Percentiles rank a stretch among this genome's conserved stretches.
Evolutionary conservation across 2,113 vertebrate species (phyloP).

Genomic region (Syrmaticus mikado): DNA sequence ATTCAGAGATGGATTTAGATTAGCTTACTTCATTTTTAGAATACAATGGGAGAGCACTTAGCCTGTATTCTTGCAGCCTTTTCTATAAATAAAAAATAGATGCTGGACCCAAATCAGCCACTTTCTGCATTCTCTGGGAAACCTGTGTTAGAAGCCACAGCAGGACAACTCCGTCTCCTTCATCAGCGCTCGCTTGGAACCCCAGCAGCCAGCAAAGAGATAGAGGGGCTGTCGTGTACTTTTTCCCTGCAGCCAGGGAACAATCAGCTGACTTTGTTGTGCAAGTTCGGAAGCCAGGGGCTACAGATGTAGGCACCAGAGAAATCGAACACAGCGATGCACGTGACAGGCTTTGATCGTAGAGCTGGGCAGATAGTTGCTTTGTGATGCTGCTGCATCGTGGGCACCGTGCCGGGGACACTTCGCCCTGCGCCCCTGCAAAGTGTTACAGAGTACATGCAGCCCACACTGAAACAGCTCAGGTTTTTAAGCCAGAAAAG

Average conservation of each 20-base stretch:
- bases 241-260: background rate
- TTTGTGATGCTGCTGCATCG: background rate
- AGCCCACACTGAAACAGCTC: background rate
- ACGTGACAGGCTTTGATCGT: accelerated
- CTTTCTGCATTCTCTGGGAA: conserved; percentile 12
- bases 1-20: conserved; percentile 58
- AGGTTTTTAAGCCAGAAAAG: background rate
- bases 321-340: background rate
- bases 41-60: conserved; percentile 47
- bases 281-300: background rate
- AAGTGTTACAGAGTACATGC: background rate
- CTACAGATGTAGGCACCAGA: background rate
- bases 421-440: background rate
- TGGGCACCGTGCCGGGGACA: background rate
- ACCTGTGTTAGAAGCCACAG: background rate
- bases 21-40: conserved; percentile 50
- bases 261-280: background rate
- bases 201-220: background rate
- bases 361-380: accelerated
- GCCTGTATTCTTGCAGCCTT: conserved; percentile 24
- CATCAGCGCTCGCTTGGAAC: background rate
- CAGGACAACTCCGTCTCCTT: background rate
- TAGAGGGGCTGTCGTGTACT: background rate
- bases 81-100: conserved; percentile 60
- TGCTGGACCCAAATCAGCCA: conserved; percentile 8